Evolutionary conservation across 2,888 invertebrate species (phyloP).

Genomic region (Drosophila gaucha): DNA sequence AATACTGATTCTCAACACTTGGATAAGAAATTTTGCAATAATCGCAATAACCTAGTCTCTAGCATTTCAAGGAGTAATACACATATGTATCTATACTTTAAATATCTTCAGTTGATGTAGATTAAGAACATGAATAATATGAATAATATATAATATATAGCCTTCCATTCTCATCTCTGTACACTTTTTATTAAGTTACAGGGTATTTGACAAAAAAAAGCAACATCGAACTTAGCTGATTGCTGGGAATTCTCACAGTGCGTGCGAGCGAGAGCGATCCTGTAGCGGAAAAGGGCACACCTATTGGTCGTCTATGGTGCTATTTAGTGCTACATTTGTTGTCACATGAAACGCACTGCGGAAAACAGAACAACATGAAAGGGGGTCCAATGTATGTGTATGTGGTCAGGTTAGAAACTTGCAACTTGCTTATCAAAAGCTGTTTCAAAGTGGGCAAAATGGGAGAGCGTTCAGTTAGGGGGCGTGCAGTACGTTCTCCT

Average conservation of each 20-base stretch:
- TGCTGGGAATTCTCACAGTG: conserved; percentile 13
- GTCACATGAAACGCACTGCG: conserved; percentile 60
- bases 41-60: too few species aligned
- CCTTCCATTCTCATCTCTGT: too few species aligned
- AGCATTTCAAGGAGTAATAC: too few species aligned
- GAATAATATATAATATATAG: too few species aligned
- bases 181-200: background rate
- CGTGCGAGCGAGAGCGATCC: conserved; percentile 5
- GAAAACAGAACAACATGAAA: conserved; percentile 22
- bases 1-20: too few species aligned
- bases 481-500: background rate
- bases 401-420: conserved; percentile 25
- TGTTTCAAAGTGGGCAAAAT: conserved; percentile 2
- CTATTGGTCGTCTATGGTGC: conserved; percentile 19
- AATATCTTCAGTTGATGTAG: too few species aligned
- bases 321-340: conserved; percentile 63
- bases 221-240: conserved; percentile 27
- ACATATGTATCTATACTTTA: too few species aligned
- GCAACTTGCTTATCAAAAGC: conserved; percentile 45
- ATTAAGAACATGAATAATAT: too few species aligned
- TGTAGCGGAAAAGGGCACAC: background rate
- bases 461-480: conserved; percentile 7
- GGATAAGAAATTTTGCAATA: too few species aligned
- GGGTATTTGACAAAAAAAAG: conserved; percentile 3
- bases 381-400: background rate